These are phyloP conservation scores for Malachius bipustulatus DNA, from an alignment of 2,888 invertebrate genomes.

Conservation along the genomic window DNA sequence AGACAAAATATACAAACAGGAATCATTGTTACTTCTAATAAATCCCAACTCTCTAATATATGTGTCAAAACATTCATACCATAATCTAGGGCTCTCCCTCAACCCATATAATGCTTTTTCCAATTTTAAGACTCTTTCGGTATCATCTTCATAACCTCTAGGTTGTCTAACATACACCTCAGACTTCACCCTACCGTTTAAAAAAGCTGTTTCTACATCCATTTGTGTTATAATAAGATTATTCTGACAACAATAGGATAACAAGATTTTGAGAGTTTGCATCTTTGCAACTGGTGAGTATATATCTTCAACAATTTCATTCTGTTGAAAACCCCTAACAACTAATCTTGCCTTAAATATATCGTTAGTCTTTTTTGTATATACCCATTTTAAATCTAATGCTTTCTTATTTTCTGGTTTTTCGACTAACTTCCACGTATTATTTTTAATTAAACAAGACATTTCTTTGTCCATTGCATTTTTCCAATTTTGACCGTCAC, in stretches of 20 bases:
- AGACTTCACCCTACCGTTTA: constrained; percentile 22
- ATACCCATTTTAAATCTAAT: constrained; percentile 15
- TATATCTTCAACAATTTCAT: constrained; percentile 14
- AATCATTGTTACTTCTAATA: constrained; percentile 9
- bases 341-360: constrained; percentile 19
- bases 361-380: constrained; percentile 22
- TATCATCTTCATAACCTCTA: constrained; percentile 11
- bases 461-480: constrained; percentile 6
- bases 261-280: constrained; percentile 26
- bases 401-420: background rate
- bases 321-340: constrained; percentile 16
- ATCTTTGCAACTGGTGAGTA: constrained; percentile 21
- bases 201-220: constrained; percentile 25
- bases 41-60: constrained; percentile 5
- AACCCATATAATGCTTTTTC: constrained; percentile 14
- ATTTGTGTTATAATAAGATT: constrained; percentile 7
- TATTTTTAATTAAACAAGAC: constrained; percentile 5
- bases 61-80: constrained; percentile 12
- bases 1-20: constrained; percentile 17
- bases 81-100: constrained; percentile 12
- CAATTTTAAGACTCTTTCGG: constrained; percentile 12
- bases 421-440: constrained; percentile 8
- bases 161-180: constrained; percentile 24
- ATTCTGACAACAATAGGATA: constrained; percentile 21
- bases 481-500: constrained; percentile 1